Evolutionary conservation across 2,797 vertebrate genomes (phyloP).

Genomic region (Masticophis lateralis): DNA sequence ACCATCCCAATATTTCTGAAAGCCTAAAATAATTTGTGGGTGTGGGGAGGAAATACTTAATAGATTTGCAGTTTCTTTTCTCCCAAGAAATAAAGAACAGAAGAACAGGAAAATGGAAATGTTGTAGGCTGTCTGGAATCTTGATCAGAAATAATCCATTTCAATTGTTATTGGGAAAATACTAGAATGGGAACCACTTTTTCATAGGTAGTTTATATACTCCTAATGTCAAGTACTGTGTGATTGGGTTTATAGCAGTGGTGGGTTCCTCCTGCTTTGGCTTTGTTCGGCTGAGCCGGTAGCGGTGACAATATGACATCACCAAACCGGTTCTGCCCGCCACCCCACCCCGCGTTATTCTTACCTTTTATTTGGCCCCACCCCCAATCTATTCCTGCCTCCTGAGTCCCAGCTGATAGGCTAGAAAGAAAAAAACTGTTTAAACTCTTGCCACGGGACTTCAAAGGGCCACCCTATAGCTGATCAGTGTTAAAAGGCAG

Average conservation of each 20-base stretch:
- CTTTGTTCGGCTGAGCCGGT: too few species aligned
- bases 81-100: not conserved
- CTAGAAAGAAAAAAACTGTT: too few species aligned
- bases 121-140: not conserved
- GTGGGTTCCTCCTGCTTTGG: too few species aligned
- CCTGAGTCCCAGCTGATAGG: too few species aligned
- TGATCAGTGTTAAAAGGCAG: too few species aligned
- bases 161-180: not conserved
- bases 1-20: not conserved
- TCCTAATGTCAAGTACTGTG: not conserved
- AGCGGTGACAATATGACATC: too few species aligned
- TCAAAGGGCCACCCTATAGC: too few species aligned
- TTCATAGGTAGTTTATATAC: not conserved
- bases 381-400: too few species aligned
- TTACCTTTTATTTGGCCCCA: too few species aligned
- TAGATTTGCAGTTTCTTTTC: not conserved
- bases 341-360: too few species aligned
- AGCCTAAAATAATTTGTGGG: not conserved
- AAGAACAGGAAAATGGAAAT: not conserved
- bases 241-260: not conserved
- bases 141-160: not conserved
- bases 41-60: not conserved
- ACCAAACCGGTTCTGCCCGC: too few species aligned
- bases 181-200: not conserved
- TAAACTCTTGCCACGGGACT: too few species aligned